Percentiles rank a stretch among this genome's conserved stretches.
These are phyloP conservation scores for Hyles euphorbiae DNA, from an alignment of 1,140 invertebrate genomes.

Conservation along the genomic window DNA sequence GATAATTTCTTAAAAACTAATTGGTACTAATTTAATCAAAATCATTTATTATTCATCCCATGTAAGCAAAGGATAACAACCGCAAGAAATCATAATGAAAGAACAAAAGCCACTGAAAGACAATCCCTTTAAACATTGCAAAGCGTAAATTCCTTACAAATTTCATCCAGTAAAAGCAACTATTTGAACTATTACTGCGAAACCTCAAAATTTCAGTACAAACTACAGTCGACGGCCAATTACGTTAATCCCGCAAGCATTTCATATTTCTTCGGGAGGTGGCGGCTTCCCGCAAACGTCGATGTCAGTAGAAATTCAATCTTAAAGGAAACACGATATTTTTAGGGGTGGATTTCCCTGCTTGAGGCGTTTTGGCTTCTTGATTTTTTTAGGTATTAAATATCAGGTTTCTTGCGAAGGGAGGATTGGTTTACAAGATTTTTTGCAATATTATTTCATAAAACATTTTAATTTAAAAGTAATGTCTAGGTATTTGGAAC, in stretches of 20 bases:
- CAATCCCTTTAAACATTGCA: too few relatives aligned
- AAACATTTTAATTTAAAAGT: too few relatives aligned
- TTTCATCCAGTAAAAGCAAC: background rate
- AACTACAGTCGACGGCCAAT: background rate
- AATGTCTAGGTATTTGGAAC: too few relatives aligned
- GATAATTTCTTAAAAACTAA: too few relatives aligned
- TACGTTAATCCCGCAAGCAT: conserved; percentile 1
- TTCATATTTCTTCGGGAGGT: conserved; percentile 1
- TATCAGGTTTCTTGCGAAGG: background rate
- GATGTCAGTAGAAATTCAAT: conserved; percentile 6
- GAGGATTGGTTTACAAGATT: background rate
- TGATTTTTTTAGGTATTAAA: background rate
- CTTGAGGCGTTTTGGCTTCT: conserved; percentile 3
- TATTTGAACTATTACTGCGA: background rate
- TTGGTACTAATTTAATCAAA: too few relatives aligned
- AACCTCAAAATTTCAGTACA: background rate
- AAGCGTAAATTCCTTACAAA: too few relatives aligned
- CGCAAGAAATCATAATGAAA: too few relatives aligned
- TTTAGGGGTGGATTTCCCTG: background rate
- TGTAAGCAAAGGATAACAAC: too few relatives aligned
- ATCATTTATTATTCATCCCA: too few relatives aligned
- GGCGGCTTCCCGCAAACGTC: conserved; percentile 2
- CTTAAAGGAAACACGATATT: conserved; percentile 3
- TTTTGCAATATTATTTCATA: too few relatives aligned
- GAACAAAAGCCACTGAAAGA: too few relatives aligned